A percentile compares a stretch with the other conserved stretches of the same genome.
Evolutionary conservation across 2,888 invertebrate species (phyloP).

Genomic region (Patella pellucida): DNA sequence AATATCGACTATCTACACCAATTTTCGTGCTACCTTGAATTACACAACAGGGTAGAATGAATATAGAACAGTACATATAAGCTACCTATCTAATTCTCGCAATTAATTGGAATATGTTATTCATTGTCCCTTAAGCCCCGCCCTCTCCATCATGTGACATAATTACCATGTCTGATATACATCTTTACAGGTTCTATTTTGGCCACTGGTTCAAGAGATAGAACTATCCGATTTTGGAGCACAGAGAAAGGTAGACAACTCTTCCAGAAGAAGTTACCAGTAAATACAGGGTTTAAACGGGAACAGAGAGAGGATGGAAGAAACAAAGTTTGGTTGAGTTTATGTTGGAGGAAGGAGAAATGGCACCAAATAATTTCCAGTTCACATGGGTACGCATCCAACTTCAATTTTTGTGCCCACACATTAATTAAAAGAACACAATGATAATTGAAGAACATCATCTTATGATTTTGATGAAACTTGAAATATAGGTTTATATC

Average conservation of each 20-base stretch:
- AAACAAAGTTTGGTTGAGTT: conserved; percentile 57
- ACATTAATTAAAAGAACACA: background rate
- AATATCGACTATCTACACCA: too few relatives aligned
- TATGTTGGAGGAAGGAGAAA: conserved; percentile 74
- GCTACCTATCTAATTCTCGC: too few relatives aligned
- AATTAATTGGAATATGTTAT: too few relatives aligned
- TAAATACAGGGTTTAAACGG: conserved; percentile 37
- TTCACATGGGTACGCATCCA: conserved; percentile 49
- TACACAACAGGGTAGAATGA: too few relatives aligned
- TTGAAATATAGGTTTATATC: too few relatives aligned
- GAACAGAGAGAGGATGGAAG: conserved; percentile 45
- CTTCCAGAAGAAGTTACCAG: conserved; percentile 48
- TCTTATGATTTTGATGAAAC: too few relatives aligned
- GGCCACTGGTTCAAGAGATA: conserved; percentile 80
- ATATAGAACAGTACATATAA: too few relatives aligned
- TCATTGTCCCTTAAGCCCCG: background rate
- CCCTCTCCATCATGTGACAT: background rate
- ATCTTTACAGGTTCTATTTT: conserved; percentile 73
- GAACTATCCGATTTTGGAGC: conserved; percentile 71
- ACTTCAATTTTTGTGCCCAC: background rate
- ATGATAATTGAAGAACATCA: too few relatives aligned
- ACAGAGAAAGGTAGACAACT: conserved; percentile 54
- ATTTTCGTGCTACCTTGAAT: too few relatives aligned
- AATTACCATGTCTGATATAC: conserved; percentile 42
- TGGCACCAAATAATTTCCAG: conserved; percentile 54